phyloP scores from a whole-genome alignment of 2,113 vertebrate genomes.

The Onychorhynchus coronatus region DNA sequence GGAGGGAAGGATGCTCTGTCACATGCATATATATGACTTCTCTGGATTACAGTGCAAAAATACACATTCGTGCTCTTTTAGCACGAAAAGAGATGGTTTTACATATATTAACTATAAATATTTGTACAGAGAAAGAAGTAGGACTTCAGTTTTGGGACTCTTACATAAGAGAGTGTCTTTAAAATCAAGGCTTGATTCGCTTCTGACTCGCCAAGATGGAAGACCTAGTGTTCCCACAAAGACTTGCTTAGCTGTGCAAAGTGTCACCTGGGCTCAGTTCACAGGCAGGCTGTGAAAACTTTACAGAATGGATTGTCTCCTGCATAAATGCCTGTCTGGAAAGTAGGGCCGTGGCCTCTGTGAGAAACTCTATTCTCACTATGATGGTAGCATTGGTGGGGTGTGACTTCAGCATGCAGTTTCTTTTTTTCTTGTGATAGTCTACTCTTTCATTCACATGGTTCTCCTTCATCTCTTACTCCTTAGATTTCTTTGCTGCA shows the following conservation, averaged over 20 bases:
- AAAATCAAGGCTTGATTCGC: not conserved
- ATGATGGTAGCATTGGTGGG: not conserved
- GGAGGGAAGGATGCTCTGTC: not conserved
- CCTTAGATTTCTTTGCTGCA: not conserved
- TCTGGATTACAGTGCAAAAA: not conserved
- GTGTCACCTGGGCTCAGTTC: not conserved
- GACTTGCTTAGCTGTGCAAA: not conserved
- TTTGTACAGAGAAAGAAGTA: not conserved
- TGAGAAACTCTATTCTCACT: fast-evolving
- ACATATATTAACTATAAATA: not conserved
- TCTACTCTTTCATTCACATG: not conserved
- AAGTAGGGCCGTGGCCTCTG: not conserved
- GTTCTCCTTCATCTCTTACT: not conserved
- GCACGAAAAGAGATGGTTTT: not conserved
- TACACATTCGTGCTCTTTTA: not conserved
- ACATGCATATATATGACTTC: not conserved
- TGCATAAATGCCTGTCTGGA: not conserved
- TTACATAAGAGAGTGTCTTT: not conserved
- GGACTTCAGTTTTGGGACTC: not conserved
- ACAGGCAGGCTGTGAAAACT: not conserved
- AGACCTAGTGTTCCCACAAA: not conserved
- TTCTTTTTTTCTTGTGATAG: not conserved
- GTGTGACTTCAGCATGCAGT: not conserved
- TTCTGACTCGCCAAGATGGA: not conserved
- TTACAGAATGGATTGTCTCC: not conserved